phyloP scores from a whole-genome alignment of 2,888 invertebrate species.

The Eupithecia subfuscata region DNA sequence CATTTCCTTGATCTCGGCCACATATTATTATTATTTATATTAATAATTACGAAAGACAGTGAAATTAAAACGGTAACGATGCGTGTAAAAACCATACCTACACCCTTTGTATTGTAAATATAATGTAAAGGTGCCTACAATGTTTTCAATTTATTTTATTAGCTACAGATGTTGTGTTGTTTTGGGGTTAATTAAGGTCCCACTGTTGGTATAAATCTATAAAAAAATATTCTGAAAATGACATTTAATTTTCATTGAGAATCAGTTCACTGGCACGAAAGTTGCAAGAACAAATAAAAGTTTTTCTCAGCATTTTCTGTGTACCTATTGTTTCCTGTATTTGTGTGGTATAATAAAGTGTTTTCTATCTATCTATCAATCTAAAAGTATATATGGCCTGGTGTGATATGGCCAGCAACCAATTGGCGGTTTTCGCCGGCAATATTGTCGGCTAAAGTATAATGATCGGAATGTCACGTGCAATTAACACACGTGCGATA shows the following conservation, averaged over 20 bases:
- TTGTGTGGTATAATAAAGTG: too few species aligned
- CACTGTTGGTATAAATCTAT: too few species aligned
- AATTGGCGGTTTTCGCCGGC: neutral
- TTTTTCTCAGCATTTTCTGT: too few species aligned
- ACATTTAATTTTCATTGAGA: too few species aligned
- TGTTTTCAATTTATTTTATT: neutral
- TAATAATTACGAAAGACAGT: neutral
- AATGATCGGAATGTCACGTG: constrained; percentile 60
- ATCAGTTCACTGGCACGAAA: too few species aligned
- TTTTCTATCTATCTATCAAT: too few species aligned
- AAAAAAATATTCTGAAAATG: too few species aligned
- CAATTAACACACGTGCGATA: constrained; percentile 43
- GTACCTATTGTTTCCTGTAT: too few species aligned
- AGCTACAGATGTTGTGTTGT: neutral
- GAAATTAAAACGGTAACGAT: neutral
- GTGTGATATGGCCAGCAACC: neutral
- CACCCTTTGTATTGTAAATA: neutral
- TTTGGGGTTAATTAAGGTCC: neutral
- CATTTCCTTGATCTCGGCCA: too few species aligned
- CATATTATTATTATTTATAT: too few species aligned
- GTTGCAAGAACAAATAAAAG: neutral
- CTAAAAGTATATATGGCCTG: too few species aligned
- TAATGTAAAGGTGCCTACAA: neutral
- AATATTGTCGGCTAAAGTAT: constrained; percentile 32
- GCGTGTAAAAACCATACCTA: neutral